Conservation (phyloP, 2,888 invertebrate genomes). For the Coelopa pilipes region DNA sequence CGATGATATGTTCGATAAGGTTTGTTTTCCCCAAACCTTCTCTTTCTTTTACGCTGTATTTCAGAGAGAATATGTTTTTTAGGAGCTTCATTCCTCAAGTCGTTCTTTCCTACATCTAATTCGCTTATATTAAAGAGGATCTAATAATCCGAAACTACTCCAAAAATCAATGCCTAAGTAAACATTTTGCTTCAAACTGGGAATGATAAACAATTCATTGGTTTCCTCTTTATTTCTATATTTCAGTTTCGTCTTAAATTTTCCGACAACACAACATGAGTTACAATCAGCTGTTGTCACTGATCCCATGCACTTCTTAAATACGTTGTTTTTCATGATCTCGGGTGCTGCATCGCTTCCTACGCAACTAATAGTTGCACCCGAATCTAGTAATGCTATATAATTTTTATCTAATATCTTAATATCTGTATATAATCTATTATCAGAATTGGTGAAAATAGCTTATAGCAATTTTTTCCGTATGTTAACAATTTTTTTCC, state of each 20-base stretch:
- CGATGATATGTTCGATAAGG: slow-evolving; percentile 35
- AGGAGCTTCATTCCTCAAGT: background rate
- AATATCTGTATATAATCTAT: slow-evolving; percentile 4
- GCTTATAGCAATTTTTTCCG: slow-evolving; percentile 13
- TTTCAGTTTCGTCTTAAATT: background rate
- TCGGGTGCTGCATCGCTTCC: background rate
- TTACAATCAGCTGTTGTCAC: slow-evolving; percentile 21
- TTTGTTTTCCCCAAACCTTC: slow-evolving; percentile 34
- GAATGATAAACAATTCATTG: slow-evolving; percentile 28
- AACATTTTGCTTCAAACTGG: slow-evolving; percentile 19
- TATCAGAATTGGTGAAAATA: slow-evolving; percentile 4
- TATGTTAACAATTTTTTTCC: background rate
- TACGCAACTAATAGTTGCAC: slow-evolving; percentile 21
- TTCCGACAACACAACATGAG: background rate
- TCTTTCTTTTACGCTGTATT: background rate
- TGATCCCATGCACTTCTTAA: background rate
- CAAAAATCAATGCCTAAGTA: slow-evolving; percentile 38
- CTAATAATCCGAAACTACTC: slow-evolving; percentile 13
- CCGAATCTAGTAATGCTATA: slow-evolving; percentile 23
- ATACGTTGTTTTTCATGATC: background rate
- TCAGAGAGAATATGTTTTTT: background rate
- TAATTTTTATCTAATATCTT: slow-evolving; percentile 7
- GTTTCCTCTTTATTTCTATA: slow-evolving; percentile 6
- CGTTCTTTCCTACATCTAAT: slow-evolving; percentile 5
- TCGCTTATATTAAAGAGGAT: background rate